Conservation (phyloP, 2,888 invertebrate species). For the Sepioteuthis lessoniana region DNA sequence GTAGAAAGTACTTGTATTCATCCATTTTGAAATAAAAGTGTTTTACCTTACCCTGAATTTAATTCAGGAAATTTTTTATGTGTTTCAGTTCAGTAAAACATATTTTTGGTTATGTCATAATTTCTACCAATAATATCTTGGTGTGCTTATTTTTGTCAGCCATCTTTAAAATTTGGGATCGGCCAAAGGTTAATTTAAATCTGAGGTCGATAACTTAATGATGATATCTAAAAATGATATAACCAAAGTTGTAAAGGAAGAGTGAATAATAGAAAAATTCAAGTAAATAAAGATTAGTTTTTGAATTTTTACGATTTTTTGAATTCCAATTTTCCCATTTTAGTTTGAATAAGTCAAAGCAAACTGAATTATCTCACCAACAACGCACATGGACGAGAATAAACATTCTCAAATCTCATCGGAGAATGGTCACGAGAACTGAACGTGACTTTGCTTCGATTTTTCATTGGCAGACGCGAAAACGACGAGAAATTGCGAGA, state of each 20-base stretch:
- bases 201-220: neutral
- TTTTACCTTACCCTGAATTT: neutral
- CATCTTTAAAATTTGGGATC: slow-evolving; percentile 33
- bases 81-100: too few relatives aligned
- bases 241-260: too few relatives aligned
- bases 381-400: neutral
- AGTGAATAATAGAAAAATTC: too few relatives aligned
- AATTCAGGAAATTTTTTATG: neutral
- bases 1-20: neutral
- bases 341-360: neutral
- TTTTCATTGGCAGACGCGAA: neutral
- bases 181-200: neutral
- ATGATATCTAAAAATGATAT: neutral
- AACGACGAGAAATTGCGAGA: neutral
- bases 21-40: neutral
- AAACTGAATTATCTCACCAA: neutral
- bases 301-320: neutral
- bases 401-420: neutral
- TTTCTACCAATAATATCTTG: neutral
- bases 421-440: neutral
- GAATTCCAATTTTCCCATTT: neutral
- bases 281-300: too few relatives aligned
- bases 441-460: neutral
- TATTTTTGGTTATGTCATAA: neutral
- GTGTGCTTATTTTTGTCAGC: neutral